Evolutionary conservation across 2,797 vertebrate genomes (phyloP).

Genomic region (Microcaecilia unicolor): DNA sequence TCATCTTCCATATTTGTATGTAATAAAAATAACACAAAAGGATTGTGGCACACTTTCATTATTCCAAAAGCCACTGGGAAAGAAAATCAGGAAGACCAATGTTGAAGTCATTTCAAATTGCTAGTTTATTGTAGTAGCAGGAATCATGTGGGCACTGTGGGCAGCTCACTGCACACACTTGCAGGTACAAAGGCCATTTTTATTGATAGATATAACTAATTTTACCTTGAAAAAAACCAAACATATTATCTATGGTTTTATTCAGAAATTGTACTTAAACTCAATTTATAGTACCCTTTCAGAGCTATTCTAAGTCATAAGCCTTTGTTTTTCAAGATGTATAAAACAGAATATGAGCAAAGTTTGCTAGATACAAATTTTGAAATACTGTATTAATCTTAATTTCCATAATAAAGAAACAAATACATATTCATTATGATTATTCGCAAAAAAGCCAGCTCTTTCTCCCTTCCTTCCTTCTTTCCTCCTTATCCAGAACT

Average conservation of each 20-base stretch:
- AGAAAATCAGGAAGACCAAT: conserved; percentile 12
- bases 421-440: too few species aligned
- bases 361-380: too few species aligned
- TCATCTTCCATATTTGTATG: too few species aligned
- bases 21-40: too few species aligned
- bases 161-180: conserved; percentile 12
- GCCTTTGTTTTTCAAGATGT: conserved; percentile 12
- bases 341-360: conserved; percentile 18
- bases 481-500: too few species aligned
- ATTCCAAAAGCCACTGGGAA: conserved; percentile 10
- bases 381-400: too few species aligned
- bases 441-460: too few species aligned
- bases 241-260: conserved; percentile 31
- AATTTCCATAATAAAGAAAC: too few species aligned
- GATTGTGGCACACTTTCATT: conserved; percentile 9
- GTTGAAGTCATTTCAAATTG: conserved; percentile 37
- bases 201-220: conserved; percentile 26
- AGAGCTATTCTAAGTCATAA: conserved; percentile 30
- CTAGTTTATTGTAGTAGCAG: conserved; percentile 29
- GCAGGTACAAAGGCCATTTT: conserved; percentile 14
- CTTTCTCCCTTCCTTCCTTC: too few species aligned
- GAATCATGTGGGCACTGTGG: conserved; percentile 19
- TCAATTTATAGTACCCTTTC: conserved; percentile 25
- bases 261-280: conserved; percentile 40
- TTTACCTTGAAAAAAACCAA: conserved; percentile 47